These are phyloP conservation scores for Illadopsis cleaveri DNA, from an alignment of 2,113 vertebrate species.

Conservation along the genomic window DNA sequence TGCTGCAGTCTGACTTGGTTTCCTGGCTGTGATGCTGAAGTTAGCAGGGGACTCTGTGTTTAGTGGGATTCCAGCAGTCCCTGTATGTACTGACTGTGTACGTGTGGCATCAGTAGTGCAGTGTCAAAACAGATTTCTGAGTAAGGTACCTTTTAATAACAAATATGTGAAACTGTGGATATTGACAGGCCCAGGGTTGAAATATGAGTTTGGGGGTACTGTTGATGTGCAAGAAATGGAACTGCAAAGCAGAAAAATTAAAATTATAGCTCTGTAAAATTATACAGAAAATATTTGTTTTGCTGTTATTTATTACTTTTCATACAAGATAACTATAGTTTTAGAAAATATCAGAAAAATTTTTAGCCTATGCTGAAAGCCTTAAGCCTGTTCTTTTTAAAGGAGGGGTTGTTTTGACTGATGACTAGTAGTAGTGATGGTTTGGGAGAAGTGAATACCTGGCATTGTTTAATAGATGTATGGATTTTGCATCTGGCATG, in stretches of 20 bases:
- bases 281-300: neutral
- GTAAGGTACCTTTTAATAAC: neutral
- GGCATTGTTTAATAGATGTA: neutral
- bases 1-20: neutral
- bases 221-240: neutral
- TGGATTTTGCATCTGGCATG: neutral
- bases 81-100: neutral
- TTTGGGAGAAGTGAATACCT: neutral
- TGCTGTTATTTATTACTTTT: neutral
- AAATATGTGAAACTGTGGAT: neutral
- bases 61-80: neutral
- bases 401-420: neutral
- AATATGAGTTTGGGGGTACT: neutral
- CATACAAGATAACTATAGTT: neutral
- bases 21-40: neutral
- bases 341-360: neutral
- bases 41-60: neutral
- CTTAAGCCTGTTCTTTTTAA: neutral
- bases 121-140: neutral
- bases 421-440: neutral
- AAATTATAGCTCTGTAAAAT: neutral
- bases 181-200: neutral
- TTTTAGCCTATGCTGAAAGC: neutral
- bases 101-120: rapidly evolving
- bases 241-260: neutral